A percentile compares a stretch with the other conserved stretches of the same genome.
Conservation (phyloP, 2,888 invertebrate species). For the Vanessa cardui region DNA sequence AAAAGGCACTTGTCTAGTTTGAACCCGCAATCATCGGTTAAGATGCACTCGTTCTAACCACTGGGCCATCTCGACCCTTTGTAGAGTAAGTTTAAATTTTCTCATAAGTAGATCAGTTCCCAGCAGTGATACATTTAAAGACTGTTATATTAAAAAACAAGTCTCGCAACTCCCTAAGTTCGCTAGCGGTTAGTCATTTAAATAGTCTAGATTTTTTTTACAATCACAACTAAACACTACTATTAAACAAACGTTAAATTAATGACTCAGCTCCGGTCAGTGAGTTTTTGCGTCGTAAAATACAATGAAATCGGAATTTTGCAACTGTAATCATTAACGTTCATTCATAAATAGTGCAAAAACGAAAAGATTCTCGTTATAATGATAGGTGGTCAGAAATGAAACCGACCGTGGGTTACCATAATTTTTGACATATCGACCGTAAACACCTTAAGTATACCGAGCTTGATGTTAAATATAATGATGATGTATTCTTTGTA, state of each 20-base stretch:
- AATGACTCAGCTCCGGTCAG: constrained; percentile 30
- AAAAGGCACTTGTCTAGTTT: too few relatives aligned
- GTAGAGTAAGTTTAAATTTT: too few relatives aligned
- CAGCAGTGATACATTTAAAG: too few relatives aligned
- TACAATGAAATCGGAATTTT: constrained; percentile 57
- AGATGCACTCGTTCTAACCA: too few relatives aligned
- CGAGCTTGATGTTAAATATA: neutral
- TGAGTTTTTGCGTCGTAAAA: constrained; percentile 53
- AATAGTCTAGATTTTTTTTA: neutral
- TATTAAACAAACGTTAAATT: constrained; percentile 19
- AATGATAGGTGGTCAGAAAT: constrained; percentile 63
- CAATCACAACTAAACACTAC: constrained; percentile 10
- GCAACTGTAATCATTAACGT: constrained; percentile 61
- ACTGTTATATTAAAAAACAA: too few relatives aligned
- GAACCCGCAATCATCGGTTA: too few relatives aligned
- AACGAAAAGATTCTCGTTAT: constrained; percentile 60
- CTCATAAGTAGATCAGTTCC: too few relatives aligned
- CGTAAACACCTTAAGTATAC: constrained; percentile 63
- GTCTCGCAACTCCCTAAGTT: too few relatives aligned
- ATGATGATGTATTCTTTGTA: too few relatives aligned
- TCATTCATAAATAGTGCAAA: constrained; percentile 71
- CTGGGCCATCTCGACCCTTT: too few relatives aligned
- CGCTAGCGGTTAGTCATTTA: neutral
- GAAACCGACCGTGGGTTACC: constrained; percentile 61
- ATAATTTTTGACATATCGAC: constrained; percentile 71